phyloP scores from a whole-genome alignment of 1,140 invertebrate species.

The Drosophila chauvacae region DNA sequence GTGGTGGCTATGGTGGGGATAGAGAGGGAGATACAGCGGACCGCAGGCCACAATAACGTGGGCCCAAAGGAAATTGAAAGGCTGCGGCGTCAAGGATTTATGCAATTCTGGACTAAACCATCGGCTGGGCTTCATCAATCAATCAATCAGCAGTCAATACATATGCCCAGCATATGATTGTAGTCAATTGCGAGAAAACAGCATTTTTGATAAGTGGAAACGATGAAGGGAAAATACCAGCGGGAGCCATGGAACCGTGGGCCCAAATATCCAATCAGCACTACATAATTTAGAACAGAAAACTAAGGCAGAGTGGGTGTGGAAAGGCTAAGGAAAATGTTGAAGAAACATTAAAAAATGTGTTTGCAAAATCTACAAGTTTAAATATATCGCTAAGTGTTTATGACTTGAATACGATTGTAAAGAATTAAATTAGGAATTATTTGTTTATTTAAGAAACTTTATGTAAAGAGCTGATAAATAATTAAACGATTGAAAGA shows the following conservation, averaged over 20 bases:
- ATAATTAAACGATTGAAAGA: no score
- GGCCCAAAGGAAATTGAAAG: slow-evolving; percentile 65
- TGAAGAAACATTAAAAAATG: not conserved
- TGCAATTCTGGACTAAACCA: slow-evolving; percentile 29
- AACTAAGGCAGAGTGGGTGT: slow-evolving; percentile 4
- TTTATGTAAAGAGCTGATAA: no score
- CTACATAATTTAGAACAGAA: slow-evolving; percentile 45
- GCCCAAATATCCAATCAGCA: slow-evolving; percentile 41
- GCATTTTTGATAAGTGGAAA: slow-evolving; percentile 67
- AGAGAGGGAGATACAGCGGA: slow-evolving; percentile 19
- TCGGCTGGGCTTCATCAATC: slow-evolving; percentile 55
- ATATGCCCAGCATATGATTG: slow-evolving; percentile 59
- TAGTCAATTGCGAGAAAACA: slow-evolving; percentile 66
- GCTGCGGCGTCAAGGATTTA: slow-evolving; percentile 43
- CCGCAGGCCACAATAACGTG: slow-evolving; percentile 51
- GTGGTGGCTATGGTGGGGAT: not conserved
- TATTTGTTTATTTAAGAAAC: no score
- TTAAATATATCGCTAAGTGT: no score
- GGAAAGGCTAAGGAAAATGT: not conserved
- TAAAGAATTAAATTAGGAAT: no score
- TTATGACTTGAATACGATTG: no score
- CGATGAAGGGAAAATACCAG: not conserved
- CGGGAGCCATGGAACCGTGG: slow-evolving; percentile 4
- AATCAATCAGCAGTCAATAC: slow-evolving; percentile 54
- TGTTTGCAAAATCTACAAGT: no score